Percentiles rank a stretch among this genome's conserved stretches.
These are phyloP conservation scores for Xenotilapia longispinis DNA, from an alignment of 2,113 vertebrate species.

Conservation along the genomic window DNA sequence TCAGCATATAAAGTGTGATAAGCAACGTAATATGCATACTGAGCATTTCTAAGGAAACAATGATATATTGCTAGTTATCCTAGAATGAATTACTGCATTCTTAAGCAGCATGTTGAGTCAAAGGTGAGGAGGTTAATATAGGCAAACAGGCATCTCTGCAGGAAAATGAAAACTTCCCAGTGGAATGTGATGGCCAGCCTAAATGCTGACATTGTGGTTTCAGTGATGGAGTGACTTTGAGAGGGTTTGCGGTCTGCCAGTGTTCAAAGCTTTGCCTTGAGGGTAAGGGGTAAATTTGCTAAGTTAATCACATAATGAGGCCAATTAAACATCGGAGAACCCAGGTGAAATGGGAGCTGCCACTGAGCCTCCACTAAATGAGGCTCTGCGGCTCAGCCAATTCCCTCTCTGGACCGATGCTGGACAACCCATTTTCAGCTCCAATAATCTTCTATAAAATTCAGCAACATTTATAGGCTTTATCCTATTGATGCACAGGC, in stretches of 20 bases:
- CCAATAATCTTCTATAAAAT: slow-evolving; percentile 8
- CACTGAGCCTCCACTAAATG: slow-evolving; percentile 58
- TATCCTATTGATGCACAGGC: not conserved
- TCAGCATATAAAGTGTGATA: slow-evolving; percentile 28
- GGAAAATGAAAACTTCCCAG: slow-evolving; percentile 54
- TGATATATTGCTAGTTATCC: slow-evolving; percentile 35
- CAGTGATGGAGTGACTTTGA: slow-evolving; percentile 65
- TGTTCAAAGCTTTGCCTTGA: slow-evolving; percentile 61
- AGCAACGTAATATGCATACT: slow-evolving; percentile 32
- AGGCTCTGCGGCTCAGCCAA: slow-evolving; percentile 13
- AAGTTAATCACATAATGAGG: slow-evolving; percentile 79
- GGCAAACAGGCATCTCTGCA: slow-evolving; percentile 34
- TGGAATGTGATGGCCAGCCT: slow-evolving; percentile 26
- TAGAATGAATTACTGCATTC: slow-evolving; percentile 9
- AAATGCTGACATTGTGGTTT: slow-evolving; percentile 54
- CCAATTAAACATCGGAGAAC: slow-evolving; percentile 69
- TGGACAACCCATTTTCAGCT: slow-evolving; percentile 28
- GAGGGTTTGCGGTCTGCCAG: slow-evolving; percentile 53
- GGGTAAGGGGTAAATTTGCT: slow-evolving; percentile 71
- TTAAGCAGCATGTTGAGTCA: slow-evolving; percentile 18
- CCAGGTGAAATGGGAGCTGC: slow-evolving; percentile 70
- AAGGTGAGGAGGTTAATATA: slow-evolving; percentile 40
- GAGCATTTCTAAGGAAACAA: slow-evolving; percentile 46
- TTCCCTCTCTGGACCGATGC: slow-evolving; percentile 39
- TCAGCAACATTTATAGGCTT: not conserved